Percentiles rank a stretch among this genome's conserved stretches.
These are phyloP conservation scores for Pyrochroa serraticornis DNA, from an alignment of 2,888 invertebrate genomes.

Conservation along the genomic window DNA sequence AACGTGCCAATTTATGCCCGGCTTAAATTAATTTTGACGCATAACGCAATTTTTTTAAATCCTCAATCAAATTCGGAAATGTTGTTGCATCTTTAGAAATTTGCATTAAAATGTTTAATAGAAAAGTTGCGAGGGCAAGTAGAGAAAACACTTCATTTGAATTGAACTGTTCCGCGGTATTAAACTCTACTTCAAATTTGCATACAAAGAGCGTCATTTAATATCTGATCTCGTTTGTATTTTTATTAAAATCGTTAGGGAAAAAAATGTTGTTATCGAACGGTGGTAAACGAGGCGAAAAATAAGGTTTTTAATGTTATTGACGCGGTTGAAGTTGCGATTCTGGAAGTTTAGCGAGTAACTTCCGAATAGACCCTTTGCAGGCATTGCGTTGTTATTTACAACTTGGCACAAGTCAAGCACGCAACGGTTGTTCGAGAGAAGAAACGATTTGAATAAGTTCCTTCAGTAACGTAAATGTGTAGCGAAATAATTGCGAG, in stretches of 20 bases:
- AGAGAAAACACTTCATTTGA: constrained; percentile 24
- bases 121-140: constrained; percentile 9
- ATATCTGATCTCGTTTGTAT: constrained; percentile 28
- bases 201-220: constrained; percentile 39
- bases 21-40: constrained; percentile 9
- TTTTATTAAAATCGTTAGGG: constrained; percentile 22
- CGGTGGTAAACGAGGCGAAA: constrained; percentile 15
- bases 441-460: too few relatives aligned
- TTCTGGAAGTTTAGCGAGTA: too few relatives aligned
- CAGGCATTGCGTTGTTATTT: too few relatives aligned
- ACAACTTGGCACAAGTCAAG: too few relatives aligned
- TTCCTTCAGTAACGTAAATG: too few relatives aligned
- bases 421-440: too few relatives aligned
- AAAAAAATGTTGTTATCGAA: constrained; percentile 14
- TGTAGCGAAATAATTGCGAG: too few relatives aligned
- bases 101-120: constrained; percentile 9
- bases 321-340: constrained; percentile 11
- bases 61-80: constrained; percentile 2
- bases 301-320: constrained; percentile 23
- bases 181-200: constrained; percentile 34
- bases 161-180: constrained; percentile 33
- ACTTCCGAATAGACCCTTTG: too few relatives aligned
- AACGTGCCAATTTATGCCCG: constrained; percentile 24
- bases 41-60: not conserved
- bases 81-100: constrained; percentile 1